A percentile compares a stretch with the other conserved stretches of the same genome.
These are phyloP conservation scores for Cosmorhoe ocellata DNA, from an alignment of 2,888 invertebrate species.

Conservation along the genomic window DNA sequence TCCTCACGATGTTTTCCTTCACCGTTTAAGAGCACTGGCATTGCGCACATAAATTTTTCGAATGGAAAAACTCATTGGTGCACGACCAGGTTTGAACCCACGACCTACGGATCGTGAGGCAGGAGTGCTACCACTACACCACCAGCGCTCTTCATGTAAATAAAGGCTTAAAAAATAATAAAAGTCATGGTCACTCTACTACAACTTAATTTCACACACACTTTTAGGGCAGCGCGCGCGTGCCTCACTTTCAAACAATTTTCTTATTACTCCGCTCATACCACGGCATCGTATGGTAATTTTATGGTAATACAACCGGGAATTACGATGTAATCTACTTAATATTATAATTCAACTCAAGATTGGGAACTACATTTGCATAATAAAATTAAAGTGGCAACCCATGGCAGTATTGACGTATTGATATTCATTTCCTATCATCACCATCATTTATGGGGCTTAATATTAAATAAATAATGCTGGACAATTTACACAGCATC, in stretches of 20 bases:
- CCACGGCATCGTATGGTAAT: conserved; percentile 33
- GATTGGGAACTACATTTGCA: conserved; percentile 28
- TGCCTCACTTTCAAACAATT: conserved; percentile 31
- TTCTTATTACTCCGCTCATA: conserved; percentile 38
- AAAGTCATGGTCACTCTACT: conserved; percentile 11
- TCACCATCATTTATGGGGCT: too few species aligned
- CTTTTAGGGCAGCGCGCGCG: conserved; percentile 32
- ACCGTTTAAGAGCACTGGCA: too few species aligned
- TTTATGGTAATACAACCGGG: conserved; percentile 33
- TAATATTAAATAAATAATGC: too few species aligned
- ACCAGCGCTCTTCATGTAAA: too few species aligned
- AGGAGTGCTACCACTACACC: too few species aligned
- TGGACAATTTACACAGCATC: too few species aligned
- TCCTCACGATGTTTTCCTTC: too few species aligned
- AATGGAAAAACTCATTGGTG: too few species aligned
- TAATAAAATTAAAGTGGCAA: conserved; percentile 27
- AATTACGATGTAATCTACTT: conserved; percentile 34
- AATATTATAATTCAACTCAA: conserved; percentile 32
- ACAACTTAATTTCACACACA: conserved; percentile 27
- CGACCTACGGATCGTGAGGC: too few species aligned
- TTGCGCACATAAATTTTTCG: too few species aligned
- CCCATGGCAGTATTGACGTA: conserved; percentile 3
- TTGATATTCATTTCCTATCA: conserved; percentile 5
- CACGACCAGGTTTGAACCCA: too few species aligned
- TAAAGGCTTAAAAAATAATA: too few species aligned